Conservation (phyloP, 2,113 vertebrate genomes). For the Delphinus delphis region DNA sequence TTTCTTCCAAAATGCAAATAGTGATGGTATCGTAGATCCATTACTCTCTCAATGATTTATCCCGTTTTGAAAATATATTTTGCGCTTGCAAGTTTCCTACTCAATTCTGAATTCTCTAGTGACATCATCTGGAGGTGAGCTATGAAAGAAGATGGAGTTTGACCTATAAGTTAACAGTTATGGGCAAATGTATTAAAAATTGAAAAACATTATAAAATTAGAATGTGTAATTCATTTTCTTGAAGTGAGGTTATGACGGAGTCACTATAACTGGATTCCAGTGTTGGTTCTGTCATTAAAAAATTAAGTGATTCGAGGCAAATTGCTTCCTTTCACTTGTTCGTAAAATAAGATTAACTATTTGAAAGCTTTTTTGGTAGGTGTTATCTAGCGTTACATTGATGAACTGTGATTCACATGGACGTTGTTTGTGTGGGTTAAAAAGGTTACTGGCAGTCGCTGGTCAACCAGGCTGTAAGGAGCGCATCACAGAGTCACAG, state of each 20-base stretch:
- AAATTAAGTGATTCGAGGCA: neutral
- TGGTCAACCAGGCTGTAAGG: neutral
- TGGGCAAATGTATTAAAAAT: neutral
- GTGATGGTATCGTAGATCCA: neutral
- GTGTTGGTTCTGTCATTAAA: neutral
- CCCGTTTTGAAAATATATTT: neutral
- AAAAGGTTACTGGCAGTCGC: neutral
- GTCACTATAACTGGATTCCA: neutral
- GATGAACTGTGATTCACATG: neutral
- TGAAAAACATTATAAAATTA: neutral
- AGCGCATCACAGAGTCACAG: neutral
- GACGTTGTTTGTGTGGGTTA: neutral
- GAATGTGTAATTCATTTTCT: neutral
- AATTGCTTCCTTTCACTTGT: neutral
- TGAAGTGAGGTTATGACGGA: neutral
- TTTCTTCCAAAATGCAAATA: conserved; percentile 36
- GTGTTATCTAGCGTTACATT: neutral
- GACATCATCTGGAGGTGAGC: neutral
- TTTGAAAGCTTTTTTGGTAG: neutral
- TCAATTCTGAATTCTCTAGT: neutral
- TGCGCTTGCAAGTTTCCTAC: neutral
- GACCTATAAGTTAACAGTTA: neutral
- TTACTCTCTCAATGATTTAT: neutral
- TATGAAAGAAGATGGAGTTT: neutral
- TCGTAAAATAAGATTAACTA: neutral